These are phyloP conservation scores for Thymelicus acteon DNA, from an alignment of 2,888 invertebrate genomes.

Conservation along the genomic window DNA sequence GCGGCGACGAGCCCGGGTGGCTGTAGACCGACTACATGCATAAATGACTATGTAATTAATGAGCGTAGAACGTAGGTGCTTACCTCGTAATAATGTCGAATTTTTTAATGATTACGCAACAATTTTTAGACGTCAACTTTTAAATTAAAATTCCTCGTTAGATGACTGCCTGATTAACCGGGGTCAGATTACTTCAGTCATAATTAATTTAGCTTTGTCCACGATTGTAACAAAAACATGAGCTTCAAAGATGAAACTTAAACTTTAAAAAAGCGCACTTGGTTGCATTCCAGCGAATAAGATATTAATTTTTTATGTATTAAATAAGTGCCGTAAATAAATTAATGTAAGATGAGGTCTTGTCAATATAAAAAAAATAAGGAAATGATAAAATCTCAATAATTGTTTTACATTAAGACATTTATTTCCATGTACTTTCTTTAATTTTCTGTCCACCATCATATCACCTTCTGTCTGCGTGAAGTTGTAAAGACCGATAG, in stretches of 20 bases:
- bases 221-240: not conserved
- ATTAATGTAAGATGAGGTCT: no score
- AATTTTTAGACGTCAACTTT: slow-evolving; percentile 48
- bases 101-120: slow-evolving; percentile 60
- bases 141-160: slow-evolving; percentile 58
- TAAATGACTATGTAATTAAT: slow-evolving; percentile 79
- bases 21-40: slow-evolving; percentile 61
- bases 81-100: slow-evolving; percentile 56
- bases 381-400: no score
- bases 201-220: not conserved
- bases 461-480: no score
- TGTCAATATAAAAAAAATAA: no score
- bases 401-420: no score
- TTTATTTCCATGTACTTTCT: no score
- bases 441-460: no score
- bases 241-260: not conserved
- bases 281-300: not conserved
- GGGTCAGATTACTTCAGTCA: slow-evolving; percentile 15
- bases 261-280: not conserved
- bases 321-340: no score
- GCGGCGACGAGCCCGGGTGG: slow-evolving; percentile 67
- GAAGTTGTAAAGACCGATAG: no score
- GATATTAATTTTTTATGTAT: no score
- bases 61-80: slow-evolving; percentile 63
- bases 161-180: slow-evolving; percentile 14